Conservation (phyloP, 1,140 invertebrate species). For the Aphelinus atriplicis region DNA sequence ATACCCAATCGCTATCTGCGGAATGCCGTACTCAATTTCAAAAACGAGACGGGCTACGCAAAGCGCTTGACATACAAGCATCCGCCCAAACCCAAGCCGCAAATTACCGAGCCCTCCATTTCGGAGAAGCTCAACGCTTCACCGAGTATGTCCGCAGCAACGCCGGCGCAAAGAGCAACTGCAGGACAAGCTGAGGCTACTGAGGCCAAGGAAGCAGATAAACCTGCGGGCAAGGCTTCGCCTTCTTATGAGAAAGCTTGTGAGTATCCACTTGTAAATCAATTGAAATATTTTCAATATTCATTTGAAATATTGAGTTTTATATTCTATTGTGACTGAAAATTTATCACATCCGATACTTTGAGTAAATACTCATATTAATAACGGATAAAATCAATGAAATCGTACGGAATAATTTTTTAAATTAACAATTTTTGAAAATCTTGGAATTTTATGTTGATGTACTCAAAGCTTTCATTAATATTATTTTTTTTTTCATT, state of each 20-base stretch:
- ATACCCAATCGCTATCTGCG: conserved; percentile 93
- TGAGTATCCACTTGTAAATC: conserved; percentile 12
- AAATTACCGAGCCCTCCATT: conserved; percentile 28
- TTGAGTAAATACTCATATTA: no score
- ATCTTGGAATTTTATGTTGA: no score
- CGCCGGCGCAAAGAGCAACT: conserved; percentile 22
- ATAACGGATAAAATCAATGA: no score
- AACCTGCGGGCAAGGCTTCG: conserved; percentile 17
- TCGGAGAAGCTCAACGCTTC: conserved; percentile 42
- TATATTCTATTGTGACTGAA: neutral
- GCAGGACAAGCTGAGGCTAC: neutral
- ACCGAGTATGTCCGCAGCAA: conserved; percentile 22
- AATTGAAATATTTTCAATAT: neutral
- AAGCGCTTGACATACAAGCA: conserved; percentile 55
- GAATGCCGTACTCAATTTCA: conserved; percentile 87
- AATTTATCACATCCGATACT: no score
- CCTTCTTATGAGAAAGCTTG: conserved; percentile 31
- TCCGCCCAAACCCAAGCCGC: neutral
- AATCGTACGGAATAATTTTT: no score
- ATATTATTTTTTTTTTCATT: neutral
- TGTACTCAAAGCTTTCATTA: neutral
- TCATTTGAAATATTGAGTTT: neutral
- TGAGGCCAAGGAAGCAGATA: conserved; percentile 28
- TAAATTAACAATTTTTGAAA: no score
- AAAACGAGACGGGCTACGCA: conserved; percentile 88